phyloP scores from a whole-genome alignment of 1,140 invertebrate genomes.

The Anoplolepis gracilipes region DNA sequence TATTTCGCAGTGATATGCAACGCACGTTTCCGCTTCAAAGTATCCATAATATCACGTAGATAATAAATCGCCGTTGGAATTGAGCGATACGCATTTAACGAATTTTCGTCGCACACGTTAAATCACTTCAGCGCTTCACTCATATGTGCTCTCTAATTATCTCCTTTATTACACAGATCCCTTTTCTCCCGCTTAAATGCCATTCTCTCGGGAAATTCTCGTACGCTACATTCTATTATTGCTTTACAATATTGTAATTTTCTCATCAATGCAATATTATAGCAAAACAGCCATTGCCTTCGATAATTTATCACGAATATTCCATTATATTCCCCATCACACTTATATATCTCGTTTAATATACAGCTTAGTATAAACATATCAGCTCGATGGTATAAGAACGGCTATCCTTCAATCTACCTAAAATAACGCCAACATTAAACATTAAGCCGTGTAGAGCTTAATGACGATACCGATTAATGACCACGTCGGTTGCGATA shows the following conservation, averaged over 20 bases:
- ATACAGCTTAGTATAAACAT: not conserved
- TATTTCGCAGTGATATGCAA: constrained; percentile 5
- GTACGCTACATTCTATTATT: constrained; percentile 10
- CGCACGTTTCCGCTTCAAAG: not conserved
- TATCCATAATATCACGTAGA: constrained; percentile 6
- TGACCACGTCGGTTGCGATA: constrained; percentile 1
- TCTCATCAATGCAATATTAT: not conserved
- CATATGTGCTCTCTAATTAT: constrained; percentile 35
- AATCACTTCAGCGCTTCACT: constrained; percentile 16
- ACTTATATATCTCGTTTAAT: not conserved
- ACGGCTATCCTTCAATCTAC: not conserved
- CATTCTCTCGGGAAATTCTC: not conserved
- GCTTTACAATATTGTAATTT: not conserved
- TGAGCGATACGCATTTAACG: constrained; percentile 12
- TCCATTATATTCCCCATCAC: not conserved
- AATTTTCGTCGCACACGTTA: not conserved
- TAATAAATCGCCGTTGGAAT: constrained; percentile 11
- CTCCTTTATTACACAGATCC: not conserved
- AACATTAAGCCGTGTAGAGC: constrained; percentile 6
- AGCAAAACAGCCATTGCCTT: not conserved
- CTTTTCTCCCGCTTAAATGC: not conserved
- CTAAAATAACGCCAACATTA: constrained; percentile 24
- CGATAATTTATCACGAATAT: constrained; percentile 1
- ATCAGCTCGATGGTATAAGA: not conserved
- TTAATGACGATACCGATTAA: constrained; percentile 29